These are phyloP conservation scores for Parasteatoda tepidariorum DNA, from an alignment of 1,140 invertebrate species.

Conservation along the genomic window DNA sequence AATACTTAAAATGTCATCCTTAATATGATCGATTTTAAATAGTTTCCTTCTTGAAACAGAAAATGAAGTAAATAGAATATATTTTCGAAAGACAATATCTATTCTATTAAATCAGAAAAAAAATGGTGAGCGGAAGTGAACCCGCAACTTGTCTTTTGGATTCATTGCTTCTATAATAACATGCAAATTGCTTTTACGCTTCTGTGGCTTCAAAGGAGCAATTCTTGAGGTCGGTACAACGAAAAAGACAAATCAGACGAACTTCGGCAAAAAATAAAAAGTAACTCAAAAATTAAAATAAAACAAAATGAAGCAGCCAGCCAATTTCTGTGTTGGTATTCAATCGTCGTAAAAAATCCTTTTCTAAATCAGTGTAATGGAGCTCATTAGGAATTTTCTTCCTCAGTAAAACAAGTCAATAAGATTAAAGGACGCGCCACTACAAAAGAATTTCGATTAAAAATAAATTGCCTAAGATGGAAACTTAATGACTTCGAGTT, in stretches of 20 bases:
- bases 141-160: slow-evolving; percentile 37
- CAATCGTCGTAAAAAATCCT: slow-evolving; percentile 53
- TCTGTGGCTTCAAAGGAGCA: slow-evolving; percentile 57
- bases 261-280: slow-evolving; percentile 8
- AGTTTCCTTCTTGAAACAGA: no score
- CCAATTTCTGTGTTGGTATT: slow-evolving; percentile 53
- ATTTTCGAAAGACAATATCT: slow-evolving; percentile 17
- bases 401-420: slow-evolving; percentile 58
- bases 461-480: slow-evolving; percentile 58
- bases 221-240: slow-evolving; percentile 39
- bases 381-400: slow-evolving; percentile 58
- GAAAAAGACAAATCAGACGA: slow-evolving; percentile 56
- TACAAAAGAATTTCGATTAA: slow-evolving; percentile 60
- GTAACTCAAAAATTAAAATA: slow-evolving; percentile 42
- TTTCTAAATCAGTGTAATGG: slow-evolving; percentile 58
- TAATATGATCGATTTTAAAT: no score
- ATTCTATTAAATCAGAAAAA: slow-evolving; percentile 55
- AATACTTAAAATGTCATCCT: no score
- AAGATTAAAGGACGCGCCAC: slow-evolving; percentile 54
- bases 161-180: slow-evolving; percentile 60
- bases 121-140: slow-evolving; percentile 33
- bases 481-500: slow-evolving; percentile 57
- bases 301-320: slow-evolving; percentile 26
- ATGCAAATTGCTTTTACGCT: slow-evolving; percentile 61
- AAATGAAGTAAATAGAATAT: no score